Conservation (phyloP, 2,888 invertebrate genomes). For the Bibio marci region DNA sequence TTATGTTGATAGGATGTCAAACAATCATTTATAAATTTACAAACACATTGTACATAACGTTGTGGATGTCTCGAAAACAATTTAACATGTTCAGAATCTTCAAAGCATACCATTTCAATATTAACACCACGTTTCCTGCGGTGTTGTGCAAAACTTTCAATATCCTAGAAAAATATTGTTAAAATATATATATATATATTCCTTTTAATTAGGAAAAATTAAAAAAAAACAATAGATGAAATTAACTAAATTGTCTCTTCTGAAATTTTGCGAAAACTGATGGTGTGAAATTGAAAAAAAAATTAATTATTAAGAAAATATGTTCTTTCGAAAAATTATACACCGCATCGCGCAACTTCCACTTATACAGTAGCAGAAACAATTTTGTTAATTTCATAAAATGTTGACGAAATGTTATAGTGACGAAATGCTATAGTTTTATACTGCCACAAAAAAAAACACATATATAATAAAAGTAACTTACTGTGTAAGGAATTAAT, state of each 20-base stretch:
- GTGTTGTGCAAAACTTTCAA: constrained; percentile 44
- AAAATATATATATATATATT: background rate
- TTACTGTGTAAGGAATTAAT: constrained; percentile 41
- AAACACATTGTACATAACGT: constrained; percentile 40
- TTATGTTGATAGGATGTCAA: constrained; percentile 17
- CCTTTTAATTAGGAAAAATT: too few species aligned
- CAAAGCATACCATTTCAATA: constrained; percentile 43
- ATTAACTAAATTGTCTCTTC: too few species aligned
- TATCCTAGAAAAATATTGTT: constrained; percentile 30
- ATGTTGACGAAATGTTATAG: too few species aligned
- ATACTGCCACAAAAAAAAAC: background rate
- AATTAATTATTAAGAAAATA: too few species aligned
- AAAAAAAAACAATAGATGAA: background rate
- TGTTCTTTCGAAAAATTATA: too few species aligned
- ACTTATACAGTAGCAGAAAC: too few species aligned
- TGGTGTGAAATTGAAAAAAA: too few species aligned
- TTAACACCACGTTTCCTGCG: constrained; percentile 40
- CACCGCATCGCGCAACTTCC: too few species aligned
- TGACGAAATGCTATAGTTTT: too few species aligned
- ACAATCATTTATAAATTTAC: constrained; percentile 41
- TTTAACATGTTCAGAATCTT: constrained; percentile 57
- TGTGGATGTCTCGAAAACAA: constrained; percentile 46
- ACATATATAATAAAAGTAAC: constrained; percentile 8
- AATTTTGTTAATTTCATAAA: too few species aligned
- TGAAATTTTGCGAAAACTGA: too few species aligned